phyloP scores from a whole-genome alignment of 2,797 vertebrate genomes.

The Sebastes wilsoni region DNA sequence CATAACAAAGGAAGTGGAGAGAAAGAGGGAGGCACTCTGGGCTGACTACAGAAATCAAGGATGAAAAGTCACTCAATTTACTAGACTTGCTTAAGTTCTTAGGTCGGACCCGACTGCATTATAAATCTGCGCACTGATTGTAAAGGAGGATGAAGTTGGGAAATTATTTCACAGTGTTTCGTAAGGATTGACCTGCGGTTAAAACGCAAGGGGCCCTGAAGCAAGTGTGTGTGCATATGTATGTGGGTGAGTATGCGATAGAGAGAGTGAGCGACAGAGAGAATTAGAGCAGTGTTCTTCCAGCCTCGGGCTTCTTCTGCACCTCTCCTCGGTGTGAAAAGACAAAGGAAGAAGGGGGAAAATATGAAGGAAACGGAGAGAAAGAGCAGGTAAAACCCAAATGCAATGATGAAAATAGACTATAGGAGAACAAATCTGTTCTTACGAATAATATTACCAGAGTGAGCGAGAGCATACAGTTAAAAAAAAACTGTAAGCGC shows the following conservation, averaged over 20 bases:
- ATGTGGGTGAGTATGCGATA: background rate
- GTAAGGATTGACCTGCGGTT: slow-evolving; percentile 73
- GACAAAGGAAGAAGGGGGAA: background rate
- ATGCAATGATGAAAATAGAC: slow-evolving; percentile 31
- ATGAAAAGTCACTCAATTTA: slow-evolving; percentile 40
- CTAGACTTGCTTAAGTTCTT: slow-evolving; percentile 29
- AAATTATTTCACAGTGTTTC: slow-evolving; percentile 76
- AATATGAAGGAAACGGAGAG: background rate
- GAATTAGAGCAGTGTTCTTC: slow-evolving; percentile 25
- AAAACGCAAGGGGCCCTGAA: slow-evolving; percentile 55
- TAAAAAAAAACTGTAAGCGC: background rate
- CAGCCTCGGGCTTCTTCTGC: slow-evolving; percentile 57
- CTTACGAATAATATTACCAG: background rate
- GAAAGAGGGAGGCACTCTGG: background rate
- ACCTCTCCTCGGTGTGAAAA: slow-evolving; percentile 44
- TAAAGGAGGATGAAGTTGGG: slow-evolving; percentile 50
- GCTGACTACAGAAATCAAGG: background rate
- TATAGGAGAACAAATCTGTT: slow-evolving; percentile 29
- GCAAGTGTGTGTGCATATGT: slow-evolving; percentile 21
- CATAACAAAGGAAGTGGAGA: background rate
- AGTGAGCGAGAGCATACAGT: background rate
- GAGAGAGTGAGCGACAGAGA: slow-evolving; percentile 5
- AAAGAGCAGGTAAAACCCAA: slow-evolving; percentile 8
- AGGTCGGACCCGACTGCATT: slow-evolving; percentile 30
- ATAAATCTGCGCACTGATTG: slow-evolving; percentile 36